These are phyloP conservation scores for Hippasteria phrygiana DNA, from an alignment of 53 echinoderm and acorn worm species.

Conservation along the genomic window DNA sequence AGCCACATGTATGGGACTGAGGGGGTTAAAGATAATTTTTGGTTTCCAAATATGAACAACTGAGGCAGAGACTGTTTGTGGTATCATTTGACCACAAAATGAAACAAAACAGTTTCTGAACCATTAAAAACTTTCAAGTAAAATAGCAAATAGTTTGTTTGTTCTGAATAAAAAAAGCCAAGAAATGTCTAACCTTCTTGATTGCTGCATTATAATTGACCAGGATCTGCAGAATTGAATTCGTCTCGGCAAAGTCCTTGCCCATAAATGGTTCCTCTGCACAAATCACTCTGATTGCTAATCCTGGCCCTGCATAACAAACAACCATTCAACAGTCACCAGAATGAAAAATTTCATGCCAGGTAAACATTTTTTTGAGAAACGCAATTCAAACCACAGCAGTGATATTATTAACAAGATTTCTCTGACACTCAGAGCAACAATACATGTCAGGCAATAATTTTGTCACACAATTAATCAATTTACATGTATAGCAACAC, in stretches of 20 bases:
- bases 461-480: no score
- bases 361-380: not conserved
- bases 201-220: slow-evolving; percentile 84
- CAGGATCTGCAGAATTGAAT: slow-evolving; percentile 80
- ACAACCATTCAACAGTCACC: not conserved
- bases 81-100: no score
- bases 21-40: no score
- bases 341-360: not conserved
- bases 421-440: no score
- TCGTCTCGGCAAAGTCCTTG: slow-evolving; percentile 94
- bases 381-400: not conserved
- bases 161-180: not conserved
- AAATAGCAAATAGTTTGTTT: not conserved
- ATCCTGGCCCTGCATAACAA: slow-evolving; percentile 81
- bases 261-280: slow-evolving; percentile 93
- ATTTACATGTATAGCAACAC: no score
- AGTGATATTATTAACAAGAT: no score
- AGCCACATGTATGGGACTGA: no score
- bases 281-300: slow-evolving; percentile 95
- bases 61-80: no score
- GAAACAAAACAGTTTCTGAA: no score
- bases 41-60: no score
- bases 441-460: no score
- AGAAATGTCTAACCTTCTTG: slow-evolving; percentile 75
- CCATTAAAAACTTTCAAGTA: not conserved